Conservation (phyloP, 2,797 vertebrate genomes). For the Danio kyathit region DNA sequence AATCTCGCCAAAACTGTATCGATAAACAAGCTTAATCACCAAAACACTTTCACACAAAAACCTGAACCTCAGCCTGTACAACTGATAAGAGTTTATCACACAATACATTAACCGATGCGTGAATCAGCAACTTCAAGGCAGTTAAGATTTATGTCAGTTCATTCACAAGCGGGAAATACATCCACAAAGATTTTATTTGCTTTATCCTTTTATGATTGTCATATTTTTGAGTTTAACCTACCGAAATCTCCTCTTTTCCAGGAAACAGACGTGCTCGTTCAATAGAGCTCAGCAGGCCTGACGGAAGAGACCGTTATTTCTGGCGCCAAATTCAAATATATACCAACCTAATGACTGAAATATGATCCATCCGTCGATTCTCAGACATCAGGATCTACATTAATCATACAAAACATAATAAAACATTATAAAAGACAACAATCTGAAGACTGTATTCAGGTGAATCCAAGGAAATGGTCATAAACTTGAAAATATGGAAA, state of each 20-base stretch:
- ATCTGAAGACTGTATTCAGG: neutral
- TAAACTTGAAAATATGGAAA: neutral
- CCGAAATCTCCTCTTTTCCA: conserved; percentile 60
- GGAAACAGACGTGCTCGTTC: conserved; percentile 75
- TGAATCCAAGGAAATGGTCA: neutral
- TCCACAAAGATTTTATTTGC: neutral
- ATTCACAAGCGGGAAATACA: neutral
- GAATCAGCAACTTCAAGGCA: neutral
- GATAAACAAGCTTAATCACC: neutral
- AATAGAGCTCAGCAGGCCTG: conserved; percentile 27
- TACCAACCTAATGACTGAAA: neutral
- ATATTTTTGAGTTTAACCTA: conserved; percentile 30
- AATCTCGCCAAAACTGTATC: neutral
- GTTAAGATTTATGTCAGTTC: neutral
- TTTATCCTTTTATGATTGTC: neutral
- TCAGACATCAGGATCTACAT: neutral
- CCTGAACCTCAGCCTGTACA: neutral
- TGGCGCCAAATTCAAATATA: neutral
- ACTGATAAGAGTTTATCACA: conserved; percentile 14
- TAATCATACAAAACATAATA: conserved; percentile 2
- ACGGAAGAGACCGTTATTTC: neutral
- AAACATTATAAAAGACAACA: neutral
- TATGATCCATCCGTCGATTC: neutral
- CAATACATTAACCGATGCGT: neutral
- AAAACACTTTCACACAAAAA: conserved; percentile 8